These are phyloP conservation scores for Phoebastria nigripes DNA, from an alignment of 2,797 vertebrate species.

Conservation along the genomic window DNA sequence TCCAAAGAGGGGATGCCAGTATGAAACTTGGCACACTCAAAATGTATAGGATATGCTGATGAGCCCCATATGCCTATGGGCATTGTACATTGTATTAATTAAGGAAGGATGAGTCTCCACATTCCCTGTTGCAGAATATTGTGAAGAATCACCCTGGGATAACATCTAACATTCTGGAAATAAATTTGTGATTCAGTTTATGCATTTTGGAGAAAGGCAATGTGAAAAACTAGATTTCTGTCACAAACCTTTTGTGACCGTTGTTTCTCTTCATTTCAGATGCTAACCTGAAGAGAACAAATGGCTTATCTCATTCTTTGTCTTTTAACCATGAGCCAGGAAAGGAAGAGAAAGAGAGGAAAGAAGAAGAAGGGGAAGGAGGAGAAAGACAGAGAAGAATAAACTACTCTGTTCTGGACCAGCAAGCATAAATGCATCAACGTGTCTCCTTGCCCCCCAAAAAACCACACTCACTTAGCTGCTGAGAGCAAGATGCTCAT, in stretches of 20 bases:
- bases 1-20: background rate
- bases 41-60: slow-evolving; percentile 19
- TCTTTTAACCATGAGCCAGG: background rate
- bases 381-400: background rate
- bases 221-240: background rate
- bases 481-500: background rate
- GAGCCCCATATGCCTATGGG: slow-evolving; percentile 7
- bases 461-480: background rate
- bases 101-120: slow-evolving; percentile 17
- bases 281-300: background rate
- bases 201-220: slow-evolving; percentile 13
- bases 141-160: slow-evolving; percentile 58
- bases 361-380: background rate
- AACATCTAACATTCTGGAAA: slow-evolving; percentile 40
- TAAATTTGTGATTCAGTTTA: slow-evolving; percentile 40
- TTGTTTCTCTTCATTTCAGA: background rate
- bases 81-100: slow-evolving; percentile 45
- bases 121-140: slow-evolving; percentile 15
- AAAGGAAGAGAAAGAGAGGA: background rate
- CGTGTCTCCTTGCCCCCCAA: background rate
- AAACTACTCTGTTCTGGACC: background rate
- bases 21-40: slow-evolving; percentile 10
- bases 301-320: background rate
- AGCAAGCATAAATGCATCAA: background rate
- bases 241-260: background rate